phyloP scores from a whole-genome alignment of 2,113 vertebrate species.

The Pampusana beccarii region DNA sequence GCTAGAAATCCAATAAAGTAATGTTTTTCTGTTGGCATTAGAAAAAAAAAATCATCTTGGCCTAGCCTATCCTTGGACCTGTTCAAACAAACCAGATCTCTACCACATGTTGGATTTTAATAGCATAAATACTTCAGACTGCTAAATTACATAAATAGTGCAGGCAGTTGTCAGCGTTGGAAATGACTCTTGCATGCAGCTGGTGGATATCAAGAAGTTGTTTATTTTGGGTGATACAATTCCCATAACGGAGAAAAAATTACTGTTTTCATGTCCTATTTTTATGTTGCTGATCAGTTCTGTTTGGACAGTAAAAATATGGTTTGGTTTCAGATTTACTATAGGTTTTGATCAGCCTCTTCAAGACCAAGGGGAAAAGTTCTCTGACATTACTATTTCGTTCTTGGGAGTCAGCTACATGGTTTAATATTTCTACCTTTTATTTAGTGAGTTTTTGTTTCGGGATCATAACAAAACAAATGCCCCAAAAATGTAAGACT shows the following conservation, averaged over 20 bases:
- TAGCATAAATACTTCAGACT: neutral
- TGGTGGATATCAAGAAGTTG: slow-evolving; percentile 11
- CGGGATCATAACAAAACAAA: neutral
- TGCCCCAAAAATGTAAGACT: neutral
- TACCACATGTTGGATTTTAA: neutral
- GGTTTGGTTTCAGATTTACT: neutral
- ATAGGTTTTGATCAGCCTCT: neutral
- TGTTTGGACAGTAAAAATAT: neutral
- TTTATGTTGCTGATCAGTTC: slow-evolving; percentile 14
- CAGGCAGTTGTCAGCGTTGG: neutral
- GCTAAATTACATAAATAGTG: slow-evolving; percentile 19
- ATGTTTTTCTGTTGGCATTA: neutral
- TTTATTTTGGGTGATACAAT: slow-evolving; percentile 41
- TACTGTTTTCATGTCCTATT: slow-evolving; percentile 1
- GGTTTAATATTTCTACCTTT: neutral
- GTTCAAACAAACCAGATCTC: neutral
- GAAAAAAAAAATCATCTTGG: neutral
- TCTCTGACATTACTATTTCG: neutral
- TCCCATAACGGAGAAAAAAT: slow-evolving; percentile 15
- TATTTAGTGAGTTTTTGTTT: neutral
- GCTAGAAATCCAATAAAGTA: neutral
- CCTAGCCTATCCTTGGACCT: neutral
- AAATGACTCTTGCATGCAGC: neutral
- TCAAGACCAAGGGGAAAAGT: neutral
- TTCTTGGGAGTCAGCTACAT: neutral